Evolutionary conservation across 2,888 invertebrate species (phyloP).

Genomic region (Germaria angustata): DNA sequence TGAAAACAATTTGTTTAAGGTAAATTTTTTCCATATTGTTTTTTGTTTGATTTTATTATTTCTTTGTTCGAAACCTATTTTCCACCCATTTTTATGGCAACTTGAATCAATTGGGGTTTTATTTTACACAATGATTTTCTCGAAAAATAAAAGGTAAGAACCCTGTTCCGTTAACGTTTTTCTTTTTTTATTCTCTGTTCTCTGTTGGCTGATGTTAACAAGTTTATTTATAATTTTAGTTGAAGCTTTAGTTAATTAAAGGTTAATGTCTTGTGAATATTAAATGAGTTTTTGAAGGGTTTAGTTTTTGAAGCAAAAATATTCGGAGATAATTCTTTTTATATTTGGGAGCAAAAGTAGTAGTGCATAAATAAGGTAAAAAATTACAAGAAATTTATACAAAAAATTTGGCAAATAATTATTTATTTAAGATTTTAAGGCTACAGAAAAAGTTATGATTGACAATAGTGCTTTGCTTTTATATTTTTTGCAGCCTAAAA

Average conservation of each 20-base stretch:
- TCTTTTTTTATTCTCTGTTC: background rate
- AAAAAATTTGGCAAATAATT: too few relatives aligned
- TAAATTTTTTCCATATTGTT: background rate
- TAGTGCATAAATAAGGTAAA: too few relatives aligned
- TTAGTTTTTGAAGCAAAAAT: constrained; percentile 4
- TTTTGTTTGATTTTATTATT: background rate
- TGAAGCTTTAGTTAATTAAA: constrained; percentile 54
- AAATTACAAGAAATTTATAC: too few relatives aligned
- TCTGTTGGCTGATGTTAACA: constrained; percentile 9
- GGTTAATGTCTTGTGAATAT: constrained; percentile 58
- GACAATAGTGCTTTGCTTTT: too few relatives aligned
- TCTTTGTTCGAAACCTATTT: background rate
- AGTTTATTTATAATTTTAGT: constrained; percentile 44
- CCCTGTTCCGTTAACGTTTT: constrained; percentile 28
- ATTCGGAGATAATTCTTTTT: too few relatives aligned
- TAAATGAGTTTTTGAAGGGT: constrained; percentile 35
- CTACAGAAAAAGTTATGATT: too few relatives aligned
- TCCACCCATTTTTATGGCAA: constrained; percentile 12
- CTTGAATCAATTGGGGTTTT: background rate
- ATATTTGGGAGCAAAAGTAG: too few relatives aligned
- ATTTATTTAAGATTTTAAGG: too few relatives aligned
- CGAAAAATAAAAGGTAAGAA: constrained; percentile 6
- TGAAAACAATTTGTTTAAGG: constrained; percentile 46
- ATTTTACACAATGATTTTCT: background rate
- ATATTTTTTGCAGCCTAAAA: too few relatives aligned